Evolutionary conservation across 2,888 invertebrate species (phyloP), one percentile per base, ranked within the genome.

Genomic region (Andrena dorsata): DNA sequence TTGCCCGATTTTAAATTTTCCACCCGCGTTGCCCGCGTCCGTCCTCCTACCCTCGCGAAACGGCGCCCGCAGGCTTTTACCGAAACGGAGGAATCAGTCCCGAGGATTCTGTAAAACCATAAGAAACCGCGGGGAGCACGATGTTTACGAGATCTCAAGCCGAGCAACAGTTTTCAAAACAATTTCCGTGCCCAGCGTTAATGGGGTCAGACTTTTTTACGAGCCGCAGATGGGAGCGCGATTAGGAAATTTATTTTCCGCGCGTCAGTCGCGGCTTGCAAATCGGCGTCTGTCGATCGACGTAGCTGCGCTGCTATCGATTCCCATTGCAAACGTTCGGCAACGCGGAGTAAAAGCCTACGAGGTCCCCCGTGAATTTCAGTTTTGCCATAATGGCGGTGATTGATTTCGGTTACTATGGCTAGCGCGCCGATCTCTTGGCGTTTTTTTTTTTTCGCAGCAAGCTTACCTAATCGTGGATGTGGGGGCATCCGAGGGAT

Each of bases 401-500:
- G 53, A 73, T 79, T 71, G 65, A 49, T 73, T 5, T n/a, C 7
- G 64, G 78, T 76, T 78, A 76, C 76, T 72, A 80, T 68, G 84
- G 53, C 23, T 64, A 56, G 20, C 41, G 4, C 35, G 47, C 0
- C 8, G 47, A 16, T 10, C 10, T 56, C 23, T 41, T 13, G 41
- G 5, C 5, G n/a, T n/a, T 28, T 61, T 30, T 47, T 28, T 51
- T 60, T 20, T 70, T 76, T 63, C 23, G 32, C 23, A 30, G 5
- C 28, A 8, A 26, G 58, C 86, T 83, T 68, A 88, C 87, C 88
- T 88, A 86, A 66, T 88, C 72, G 32, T 20, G 49, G 53, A 47
- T 28, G 8, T 7, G 35, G 13, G 60, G 65, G 41, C 35, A 81
- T 76, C 74, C 76, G 47, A 53, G 28, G n/a, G 41, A 69, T 64